Evolutionary conservation across 2,113 vertebrate species (phyloP).

Genomic region (Nycticorax nycticorax): DNA sequence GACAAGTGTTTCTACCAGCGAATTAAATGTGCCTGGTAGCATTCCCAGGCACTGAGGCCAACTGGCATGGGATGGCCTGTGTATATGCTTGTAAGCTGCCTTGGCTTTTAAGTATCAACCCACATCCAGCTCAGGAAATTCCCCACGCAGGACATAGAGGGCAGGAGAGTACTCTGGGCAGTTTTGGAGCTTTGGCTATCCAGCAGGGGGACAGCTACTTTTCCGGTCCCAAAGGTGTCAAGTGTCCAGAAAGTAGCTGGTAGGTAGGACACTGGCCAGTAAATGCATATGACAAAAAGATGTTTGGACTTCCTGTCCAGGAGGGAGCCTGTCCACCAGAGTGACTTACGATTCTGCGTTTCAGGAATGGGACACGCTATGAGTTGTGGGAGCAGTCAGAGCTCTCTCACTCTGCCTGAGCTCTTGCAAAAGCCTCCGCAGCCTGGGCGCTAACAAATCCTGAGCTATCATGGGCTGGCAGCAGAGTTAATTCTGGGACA

Average conservation of each 20-base stretch:
- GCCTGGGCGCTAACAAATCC: background rate
- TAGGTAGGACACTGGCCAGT: background rate
- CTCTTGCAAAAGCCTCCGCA: background rate
- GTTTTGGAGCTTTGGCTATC: background rate
- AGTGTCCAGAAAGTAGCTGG: background rate
- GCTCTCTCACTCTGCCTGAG: background rate
- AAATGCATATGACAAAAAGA: rapidly evolving
- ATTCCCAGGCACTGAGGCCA: background rate
- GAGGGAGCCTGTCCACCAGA: no score
- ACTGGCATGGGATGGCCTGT: background rate
- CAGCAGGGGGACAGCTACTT: background rate
- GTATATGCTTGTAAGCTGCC: background rate
- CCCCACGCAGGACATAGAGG: background rate
- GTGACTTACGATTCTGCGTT: background rate
- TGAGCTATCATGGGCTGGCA: background rate
- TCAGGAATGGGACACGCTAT: rapidly evolving
- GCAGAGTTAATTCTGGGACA: background rate
- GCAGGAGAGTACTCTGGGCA: background rate
- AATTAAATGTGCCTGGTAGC: background rate
- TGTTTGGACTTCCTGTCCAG: background rate
- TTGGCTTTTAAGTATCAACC: background rate
- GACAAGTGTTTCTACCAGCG: background rate
- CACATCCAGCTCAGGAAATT: background rate
- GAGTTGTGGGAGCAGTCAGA: background rate
- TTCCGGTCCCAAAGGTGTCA: background rate